Evolutionary conservation across 2,888 invertebrate species (phyloP).

Genomic region (Philereme transversata): DNA sequence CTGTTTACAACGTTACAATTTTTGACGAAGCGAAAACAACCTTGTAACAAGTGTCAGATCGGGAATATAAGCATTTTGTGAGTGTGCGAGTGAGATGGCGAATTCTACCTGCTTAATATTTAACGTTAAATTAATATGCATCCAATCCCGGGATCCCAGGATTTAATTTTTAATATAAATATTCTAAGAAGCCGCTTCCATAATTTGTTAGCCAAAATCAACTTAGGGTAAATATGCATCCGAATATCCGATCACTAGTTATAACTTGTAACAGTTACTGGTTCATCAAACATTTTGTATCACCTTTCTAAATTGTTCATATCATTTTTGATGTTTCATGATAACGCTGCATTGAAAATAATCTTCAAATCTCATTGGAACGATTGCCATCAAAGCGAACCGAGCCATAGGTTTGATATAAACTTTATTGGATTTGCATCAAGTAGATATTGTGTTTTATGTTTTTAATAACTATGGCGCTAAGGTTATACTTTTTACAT

Average conservation of each 20-base stretch:
- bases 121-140: too few species aligned
- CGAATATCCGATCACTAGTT: not conserved
- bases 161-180: too few species aligned
- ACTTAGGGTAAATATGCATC: too few species aligned
- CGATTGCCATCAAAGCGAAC: slow-evolving; percentile 72
- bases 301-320: slow-evolving; percentile 51
- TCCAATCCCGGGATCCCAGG: too few species aligned
- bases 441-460: slow-evolving; percentile 64
- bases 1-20: too few species aligned
- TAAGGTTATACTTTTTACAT: slow-evolving; percentile 40
- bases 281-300: not conserved
- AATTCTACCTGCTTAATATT: too few species aligned
- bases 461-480: slow-evolving; percentile 45
- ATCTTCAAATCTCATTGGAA: slow-evolving; percentile 64
- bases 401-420: slow-evolving; percentile 82
- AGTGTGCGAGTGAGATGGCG: too few species aligned
- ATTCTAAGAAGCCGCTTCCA: too few species aligned
- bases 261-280: not conserved
- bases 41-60: too few species aligned
- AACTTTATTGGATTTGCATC: slow-evolving; percentile 72
- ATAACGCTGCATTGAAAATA: slow-evolving; percentile 71
- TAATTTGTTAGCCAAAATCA: too few species aligned
- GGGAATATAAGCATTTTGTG: too few species aligned
- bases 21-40: too few species aligned
- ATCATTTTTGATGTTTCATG: slow-evolving; percentile 80